These are phyloP conservation scores for Dicerorhinus sumatrensis DNA, from an alignment of 2,113 vertebrate genomes.

Conservation along the genomic window DNA sequence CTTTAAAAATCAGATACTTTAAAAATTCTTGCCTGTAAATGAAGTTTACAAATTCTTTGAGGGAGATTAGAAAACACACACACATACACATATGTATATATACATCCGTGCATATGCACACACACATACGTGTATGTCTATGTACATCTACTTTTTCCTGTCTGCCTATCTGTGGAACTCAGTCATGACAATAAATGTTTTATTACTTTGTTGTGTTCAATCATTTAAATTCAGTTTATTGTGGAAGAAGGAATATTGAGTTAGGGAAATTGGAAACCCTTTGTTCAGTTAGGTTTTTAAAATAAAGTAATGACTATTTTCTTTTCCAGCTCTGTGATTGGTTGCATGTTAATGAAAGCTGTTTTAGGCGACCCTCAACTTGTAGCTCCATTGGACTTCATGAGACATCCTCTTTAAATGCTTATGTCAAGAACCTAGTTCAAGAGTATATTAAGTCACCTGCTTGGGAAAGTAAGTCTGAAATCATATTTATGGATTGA, in stretches of 20 bases:
- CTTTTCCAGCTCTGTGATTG: conserved; percentile 91
- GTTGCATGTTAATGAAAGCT: conserved; percentile 89
- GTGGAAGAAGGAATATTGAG: background rate
- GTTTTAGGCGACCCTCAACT: conserved; percentile 84
- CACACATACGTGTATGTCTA: too few relatives aligned
- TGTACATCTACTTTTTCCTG: background rate
- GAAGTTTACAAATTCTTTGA: background rate
- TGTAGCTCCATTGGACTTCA: background rate
- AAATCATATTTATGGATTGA: background rate
- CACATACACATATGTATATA: too few relatives aligned
- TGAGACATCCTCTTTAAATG: conserved; percentile 69
- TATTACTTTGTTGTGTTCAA: background rate
- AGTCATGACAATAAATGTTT: background rate
- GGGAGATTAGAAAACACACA: background rate
- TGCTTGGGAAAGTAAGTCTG: conserved; percentile 84
- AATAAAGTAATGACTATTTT: background rate
- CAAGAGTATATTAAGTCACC: conserved; percentile 88
- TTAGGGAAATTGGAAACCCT: background rate
- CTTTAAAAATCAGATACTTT: background rate
- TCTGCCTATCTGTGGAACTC: background rate
- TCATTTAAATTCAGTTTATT: background rate
- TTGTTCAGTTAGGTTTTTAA: conserved; percentile 19
- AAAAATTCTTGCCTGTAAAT: background rate
- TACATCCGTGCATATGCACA: too few relatives aligned
- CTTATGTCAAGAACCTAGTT: conserved; percentile 85